Conservation (phyloP, 1,140 invertebrate genomes). For the Scaptomyza hsui region DNA sequence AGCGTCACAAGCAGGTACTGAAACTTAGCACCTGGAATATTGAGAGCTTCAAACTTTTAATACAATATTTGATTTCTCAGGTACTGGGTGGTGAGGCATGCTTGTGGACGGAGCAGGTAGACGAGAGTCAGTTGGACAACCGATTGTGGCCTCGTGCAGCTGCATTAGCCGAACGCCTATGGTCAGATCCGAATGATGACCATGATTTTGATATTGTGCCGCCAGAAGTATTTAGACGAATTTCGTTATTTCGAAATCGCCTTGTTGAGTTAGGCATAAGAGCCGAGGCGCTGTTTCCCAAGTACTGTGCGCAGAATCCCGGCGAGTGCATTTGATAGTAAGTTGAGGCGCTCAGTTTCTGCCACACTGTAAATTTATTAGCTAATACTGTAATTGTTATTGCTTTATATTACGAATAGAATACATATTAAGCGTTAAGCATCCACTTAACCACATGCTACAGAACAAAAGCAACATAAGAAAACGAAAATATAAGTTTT, state of each 20-base stretch:
- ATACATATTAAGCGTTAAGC: slow-evolving; percentile 35
- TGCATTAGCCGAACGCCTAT: slow-evolving; percentile 87
- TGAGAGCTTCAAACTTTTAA: background rate
- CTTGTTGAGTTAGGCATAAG: slow-evolving; percentile 86
- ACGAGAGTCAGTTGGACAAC: slow-evolving; percentile 86
- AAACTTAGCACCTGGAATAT: too few relatives aligned
- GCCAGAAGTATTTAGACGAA: slow-evolving; percentile 77
- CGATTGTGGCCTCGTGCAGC: slow-evolving; percentile 89
- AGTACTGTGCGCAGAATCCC: slow-evolving; percentile 89
- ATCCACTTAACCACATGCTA: slow-evolving; percentile 21
- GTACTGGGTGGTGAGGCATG: slow-evolving; percentile 88
- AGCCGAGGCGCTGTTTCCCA: slow-evolving; percentile 88
- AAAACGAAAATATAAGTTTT: too few relatives aligned
- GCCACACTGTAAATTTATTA: slow-evolving; percentile 66
- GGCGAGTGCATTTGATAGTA: slow-evolving; percentile 84
- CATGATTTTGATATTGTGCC: slow-evolving; percentile 75
- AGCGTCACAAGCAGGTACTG: slow-evolving; percentile 73
- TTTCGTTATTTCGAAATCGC: slow-evolving; percentile 84
- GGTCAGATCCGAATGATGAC: slow-evolving; percentile 81
- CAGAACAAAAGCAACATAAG: background rate
- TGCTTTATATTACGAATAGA: slow-evolving; percentile 56
- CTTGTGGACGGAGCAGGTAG: slow-evolving; percentile 89
- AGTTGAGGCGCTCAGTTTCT: slow-evolving; percentile 25
- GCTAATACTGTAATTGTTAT: slow-evolving; percentile 78
- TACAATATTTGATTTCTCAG: slow-evolving; percentile 30